Percentiles rank a stretch among this genome's conserved stretches.
phyloP scores from a whole-genome alignment of 2,888 invertebrate species.

The Cephus spinipes region DNA sequence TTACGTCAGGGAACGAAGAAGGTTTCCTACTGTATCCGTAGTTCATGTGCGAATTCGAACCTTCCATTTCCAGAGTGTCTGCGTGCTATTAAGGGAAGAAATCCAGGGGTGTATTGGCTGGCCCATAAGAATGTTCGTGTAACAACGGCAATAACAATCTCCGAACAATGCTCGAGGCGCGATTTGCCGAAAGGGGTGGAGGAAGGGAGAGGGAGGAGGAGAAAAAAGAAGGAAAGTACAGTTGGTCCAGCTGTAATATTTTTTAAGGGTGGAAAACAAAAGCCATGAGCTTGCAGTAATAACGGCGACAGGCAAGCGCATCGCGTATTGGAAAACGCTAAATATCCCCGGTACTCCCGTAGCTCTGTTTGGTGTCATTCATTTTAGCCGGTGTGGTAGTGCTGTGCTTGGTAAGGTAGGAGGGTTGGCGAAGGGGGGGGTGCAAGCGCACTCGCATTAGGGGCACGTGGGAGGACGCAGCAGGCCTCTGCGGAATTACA shows the following conservation, averaged over 20 bases:
- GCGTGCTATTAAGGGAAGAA: background rate
- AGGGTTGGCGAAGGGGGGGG: background rate
- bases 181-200: background rate
- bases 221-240: background rate
- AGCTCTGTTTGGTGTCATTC: constrained; percentile 53
- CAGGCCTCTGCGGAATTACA: constrained; percentile 9
- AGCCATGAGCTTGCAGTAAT: constrained; percentile 25
- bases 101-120: background rate
- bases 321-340: constrained; percentile 58
- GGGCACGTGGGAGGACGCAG: background rate
- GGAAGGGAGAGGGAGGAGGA: background rate
- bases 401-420: background rate
- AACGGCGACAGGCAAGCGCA: constrained; percentile 28
- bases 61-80: background rate
- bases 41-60: background rate
- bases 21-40: background rate
- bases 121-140: background rate
- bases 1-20: background rate
- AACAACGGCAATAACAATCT: constrained; percentile 4
- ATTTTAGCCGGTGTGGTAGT: constrained; percentile 46
- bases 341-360: constrained; percentile 49
- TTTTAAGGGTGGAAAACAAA: constrained; percentile 26
- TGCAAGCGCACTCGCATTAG: background rate
- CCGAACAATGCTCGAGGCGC: constrained; percentile 1
- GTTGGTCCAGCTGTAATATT: constrained; percentile 14